Evolutionary conservation across 2,888 invertebrate genomes (phyloP).

Genomic region (Nowickia ferox): DNA sequence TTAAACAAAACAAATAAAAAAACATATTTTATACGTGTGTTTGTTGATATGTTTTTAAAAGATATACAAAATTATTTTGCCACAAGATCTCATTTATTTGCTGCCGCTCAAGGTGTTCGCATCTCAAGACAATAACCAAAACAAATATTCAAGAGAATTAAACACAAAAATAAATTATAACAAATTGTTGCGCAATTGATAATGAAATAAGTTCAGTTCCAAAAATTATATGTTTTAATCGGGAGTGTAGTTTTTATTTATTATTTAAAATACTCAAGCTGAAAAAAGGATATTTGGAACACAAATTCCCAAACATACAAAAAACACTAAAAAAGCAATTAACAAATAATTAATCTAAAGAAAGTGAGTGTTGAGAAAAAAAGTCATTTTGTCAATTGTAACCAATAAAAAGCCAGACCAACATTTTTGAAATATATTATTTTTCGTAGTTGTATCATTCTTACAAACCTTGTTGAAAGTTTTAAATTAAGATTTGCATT

Average conservation of each 20-base stretch:
- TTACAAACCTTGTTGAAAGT: too few species aligned
- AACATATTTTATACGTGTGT: conserved; percentile 63
- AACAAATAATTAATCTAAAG: conserved; percentile 20
- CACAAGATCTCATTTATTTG: conserved; percentile 82
- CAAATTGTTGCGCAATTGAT: conserved; percentile 52
- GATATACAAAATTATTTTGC: conserved; percentile 79
- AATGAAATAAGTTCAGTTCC: background rate
- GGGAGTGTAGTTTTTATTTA: background rate
- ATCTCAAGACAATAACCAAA: conserved; percentile 67
- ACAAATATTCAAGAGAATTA: conserved; percentile 23
- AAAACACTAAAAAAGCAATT: background rate
- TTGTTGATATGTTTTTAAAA: conserved; percentile 75
- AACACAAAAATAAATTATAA: conserved; percentile 40
- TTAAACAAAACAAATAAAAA: conserved; percentile 37
- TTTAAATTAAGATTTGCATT: too few species aligned
- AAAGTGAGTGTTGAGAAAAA: conserved; percentile 46
- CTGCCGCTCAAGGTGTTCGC: conserved; percentile 81
- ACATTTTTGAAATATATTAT: too few species aligned
- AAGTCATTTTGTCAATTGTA: background rate
- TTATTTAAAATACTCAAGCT: background rate
- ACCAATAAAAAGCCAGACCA: too few species aligned
- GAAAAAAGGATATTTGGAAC: background rate
- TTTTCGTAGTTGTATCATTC: too few species aligned
- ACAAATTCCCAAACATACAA: background rate
- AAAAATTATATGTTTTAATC: conserved; percentile 40